Percentiles rank a stretch among this genome's conserved stretches.
Evolutionary conservation across 2,888 invertebrate species (phyloP).

Genomic region (Torymus auratus): DNA sequence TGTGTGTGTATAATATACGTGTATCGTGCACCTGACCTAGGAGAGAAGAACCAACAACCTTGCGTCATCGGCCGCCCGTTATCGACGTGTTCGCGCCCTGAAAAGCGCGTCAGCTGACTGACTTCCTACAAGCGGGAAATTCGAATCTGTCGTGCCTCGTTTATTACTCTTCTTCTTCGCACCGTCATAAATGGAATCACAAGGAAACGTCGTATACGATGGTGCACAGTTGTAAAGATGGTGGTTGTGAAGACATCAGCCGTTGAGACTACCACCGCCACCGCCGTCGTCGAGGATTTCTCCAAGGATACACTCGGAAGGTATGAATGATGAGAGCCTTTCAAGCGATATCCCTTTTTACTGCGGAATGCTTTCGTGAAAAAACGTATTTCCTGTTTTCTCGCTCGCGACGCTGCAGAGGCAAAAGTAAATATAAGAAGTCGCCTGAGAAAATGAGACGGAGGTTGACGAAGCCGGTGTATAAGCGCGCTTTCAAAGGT

Average conservation of each 20-base stretch:
- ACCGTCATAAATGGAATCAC: conserved; percentile 9
- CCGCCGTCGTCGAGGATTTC: conserved; percentile 71
- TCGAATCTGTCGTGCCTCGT: not conserved
- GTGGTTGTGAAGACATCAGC: conserved; percentile 60
- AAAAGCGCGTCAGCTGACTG: too few relatives aligned
- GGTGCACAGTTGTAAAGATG: conserved; percentile 53
- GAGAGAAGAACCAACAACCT: too few relatives aligned
- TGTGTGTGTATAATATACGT: too few relatives aligned
- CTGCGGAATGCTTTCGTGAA: not conserved
- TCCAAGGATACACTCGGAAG: conserved; percentile 74
- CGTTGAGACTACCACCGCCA: conserved; percentile 44
- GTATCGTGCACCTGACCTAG: too few relatives aligned
- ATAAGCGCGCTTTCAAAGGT: too few relatives aligned
- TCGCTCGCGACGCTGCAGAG: too few relatives aligned
- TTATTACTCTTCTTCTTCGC: not conserved
- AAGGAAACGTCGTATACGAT: conserved; percentile 25
- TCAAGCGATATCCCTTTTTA: not conserved
- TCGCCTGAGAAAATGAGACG: too few relatives aligned
- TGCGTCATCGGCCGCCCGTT: conserved; percentile 2
- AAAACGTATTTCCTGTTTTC: too few relatives aligned
- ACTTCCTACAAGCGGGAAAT: not conserved
- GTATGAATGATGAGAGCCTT: conserved; percentile 61
- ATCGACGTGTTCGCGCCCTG: too few relatives aligned
- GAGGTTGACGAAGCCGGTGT: too few relatives aligned
- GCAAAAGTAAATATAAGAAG: too few relatives aligned